These are phyloP conservation scores for Eremobia ochroleuca DNA, from an alignment of 2,888 invertebrate genomes.

Conservation along the genomic window DNA sequence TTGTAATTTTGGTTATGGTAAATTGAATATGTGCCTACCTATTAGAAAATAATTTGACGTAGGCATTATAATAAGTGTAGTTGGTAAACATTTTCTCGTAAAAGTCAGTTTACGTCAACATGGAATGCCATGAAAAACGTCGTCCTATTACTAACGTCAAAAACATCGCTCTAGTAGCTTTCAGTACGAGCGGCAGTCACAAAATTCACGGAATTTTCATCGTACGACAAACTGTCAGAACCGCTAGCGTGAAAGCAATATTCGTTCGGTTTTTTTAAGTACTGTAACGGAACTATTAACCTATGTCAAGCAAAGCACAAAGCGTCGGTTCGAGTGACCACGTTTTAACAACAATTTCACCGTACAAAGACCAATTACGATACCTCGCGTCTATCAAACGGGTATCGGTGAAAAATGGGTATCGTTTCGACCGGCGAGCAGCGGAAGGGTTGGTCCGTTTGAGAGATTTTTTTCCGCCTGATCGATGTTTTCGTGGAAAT, in stretches of 20 bases:
- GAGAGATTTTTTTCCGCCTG: constrained; percentile 61
- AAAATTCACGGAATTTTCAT: constrained; percentile 49
- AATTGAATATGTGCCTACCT: constrained; percentile 6
- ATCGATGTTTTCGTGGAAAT: constrained; percentile 65
- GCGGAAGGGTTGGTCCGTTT: constrained; percentile 64
- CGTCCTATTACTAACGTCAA: constrained; percentile 9
- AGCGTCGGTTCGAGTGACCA: constrained; percentile 66
- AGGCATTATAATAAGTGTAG: not conserved
- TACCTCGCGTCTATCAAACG: constrained; percentile 71
- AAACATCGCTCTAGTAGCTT: constrained; percentile 25
- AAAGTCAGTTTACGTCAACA: not conserved
- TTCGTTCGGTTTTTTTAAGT: constrained; percentile 59
- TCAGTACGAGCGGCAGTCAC: constrained; percentile 25
- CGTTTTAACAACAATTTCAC: constrained; percentile 73
- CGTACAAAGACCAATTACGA: constrained; percentile 75
- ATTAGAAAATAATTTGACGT: not conserved
- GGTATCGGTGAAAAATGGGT: constrained; percentile 71
- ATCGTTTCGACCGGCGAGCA: constrained; percentile 56
- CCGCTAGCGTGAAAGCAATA: constrained; percentile 48
- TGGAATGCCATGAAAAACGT: constrained; percentile 1
- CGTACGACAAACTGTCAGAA: constrained; percentile 43
- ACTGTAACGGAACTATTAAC: constrained; percentile 65
- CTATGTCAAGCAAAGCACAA: constrained; percentile 65
- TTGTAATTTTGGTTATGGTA: constrained; percentile 3
- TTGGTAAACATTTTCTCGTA: not conserved